Evolutionary conservation across 2,888 invertebrate genomes (phyloP), one percentile per base, ranked within the genome.

Genomic region (Rhimphoctona megacephalus): DNA sequence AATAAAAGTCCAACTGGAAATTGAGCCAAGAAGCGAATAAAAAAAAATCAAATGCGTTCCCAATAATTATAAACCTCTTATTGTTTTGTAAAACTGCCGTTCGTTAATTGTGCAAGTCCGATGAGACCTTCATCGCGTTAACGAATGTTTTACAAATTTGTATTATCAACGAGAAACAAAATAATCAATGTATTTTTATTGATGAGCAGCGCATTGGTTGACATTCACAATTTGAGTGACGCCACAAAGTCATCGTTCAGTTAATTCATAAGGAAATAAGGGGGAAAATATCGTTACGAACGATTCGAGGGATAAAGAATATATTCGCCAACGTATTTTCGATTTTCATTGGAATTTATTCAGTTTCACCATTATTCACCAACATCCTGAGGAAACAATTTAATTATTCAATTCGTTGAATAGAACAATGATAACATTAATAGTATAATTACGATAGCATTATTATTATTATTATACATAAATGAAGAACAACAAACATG

Each of bases 391-490:
- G 74, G 74, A 78, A 86, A 81, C 36, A 69, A 66, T 66, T 74
- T 25, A 46, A 22, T 49, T 83, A 77, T 86, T 70, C 54, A 72
- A 57, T 49, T 39, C 80, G 83, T 86, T 76, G 85, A 70, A 85
- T 85, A 79, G 66, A 30, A 69, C 84, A 81, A 81, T 86, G 78
- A 67, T 78, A 84, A 69, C 64, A 84, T 77, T 82, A 82, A 84
- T 81, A 85, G 81, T 64, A 85, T 85, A 81, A 86, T 81, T 85
- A 70, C 82, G 78, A 81, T 86, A 85, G 81, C 81, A 81, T 86
- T 86, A 86, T 86, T 86, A 81, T 86, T 86, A 86, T 86, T 86
- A 86, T 86, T 84, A 86, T 86, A 79, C 78, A 86, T 76, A 85
- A 86, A 70, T 79, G 79, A 81, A 86, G 72, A 84, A 43, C 39